These are phyloP conservation scores for Drosophila koepferae DNA, from an alignment of 2,888 invertebrate genomes.

Conservation along the genomic window DNA sequence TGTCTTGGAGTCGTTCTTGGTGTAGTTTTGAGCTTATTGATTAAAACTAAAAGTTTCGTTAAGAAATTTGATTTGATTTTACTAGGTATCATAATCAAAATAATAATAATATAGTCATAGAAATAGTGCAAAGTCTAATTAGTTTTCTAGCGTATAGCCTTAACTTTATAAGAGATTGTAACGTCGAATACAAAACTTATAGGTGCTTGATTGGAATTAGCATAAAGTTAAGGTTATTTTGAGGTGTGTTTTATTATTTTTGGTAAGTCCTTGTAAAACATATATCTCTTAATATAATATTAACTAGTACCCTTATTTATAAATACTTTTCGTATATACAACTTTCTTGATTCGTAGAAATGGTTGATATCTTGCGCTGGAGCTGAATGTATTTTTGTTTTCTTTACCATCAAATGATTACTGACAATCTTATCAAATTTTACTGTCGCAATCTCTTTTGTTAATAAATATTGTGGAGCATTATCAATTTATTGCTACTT, in stretches of 20 bases:
- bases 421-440: conserved; percentile 40
- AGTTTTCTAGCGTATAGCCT: background rate
- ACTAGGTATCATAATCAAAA: background rate
- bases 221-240: too few relatives aligned
- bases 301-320: background rate
- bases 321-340: background rate
- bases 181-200: background rate
- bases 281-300: background rate
- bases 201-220: too few relatives aligned
- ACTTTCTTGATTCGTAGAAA: background rate
- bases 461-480: conserved; percentile 11
- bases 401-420: conserved; percentile 3
- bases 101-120: background rate
- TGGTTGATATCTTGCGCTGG: background rate
- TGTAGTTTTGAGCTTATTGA: background rate
- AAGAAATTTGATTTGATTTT: background rate
- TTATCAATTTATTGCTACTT: background rate
- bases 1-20: background rate
- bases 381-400: background rate
- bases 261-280: too few relatives aligned
- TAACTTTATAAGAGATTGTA: background rate
- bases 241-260: too few relatives aligned
- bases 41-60: background rate
- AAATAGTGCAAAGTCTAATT: background rate
- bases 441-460: conserved; percentile 20